Evolutionary conservation across 2,113 vertebrate species (phyloP).

Genomic region (Trematomus loennbergii): DNA sequence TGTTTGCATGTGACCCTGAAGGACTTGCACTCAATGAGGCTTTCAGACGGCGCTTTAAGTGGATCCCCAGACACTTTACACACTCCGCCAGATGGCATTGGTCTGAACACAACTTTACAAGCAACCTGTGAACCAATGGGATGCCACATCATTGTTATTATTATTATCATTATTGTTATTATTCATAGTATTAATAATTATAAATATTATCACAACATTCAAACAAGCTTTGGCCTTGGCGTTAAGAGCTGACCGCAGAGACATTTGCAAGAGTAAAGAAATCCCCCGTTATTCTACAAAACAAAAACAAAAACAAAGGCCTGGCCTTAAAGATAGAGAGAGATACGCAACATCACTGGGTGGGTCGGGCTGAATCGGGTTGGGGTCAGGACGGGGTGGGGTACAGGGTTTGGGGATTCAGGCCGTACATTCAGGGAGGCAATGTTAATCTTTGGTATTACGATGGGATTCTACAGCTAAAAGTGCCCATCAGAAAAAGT

Average conservation of each 20-base stretch:
- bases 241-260: conserved; percentile 76
- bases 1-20: conserved; percentile 70
- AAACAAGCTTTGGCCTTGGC: conserved; percentile 81
- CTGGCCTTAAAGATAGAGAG: conserved; percentile 73
- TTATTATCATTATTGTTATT: conserved; percentile 56
- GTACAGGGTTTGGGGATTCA: conserved; percentile 63
- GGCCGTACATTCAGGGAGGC: conserved; percentile 86
- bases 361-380: conserved; percentile 40
- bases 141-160: conserved; percentile 64
- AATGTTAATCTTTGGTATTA: conserved; percentile 88
- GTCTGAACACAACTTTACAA: conserved; percentile 73
- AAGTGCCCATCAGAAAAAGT: conserved; percentile 85
- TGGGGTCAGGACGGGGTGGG: conserved; percentile 13
- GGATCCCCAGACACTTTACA: conserved; percentile 61
- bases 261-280: conserved; percentile 80
- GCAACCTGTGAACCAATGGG: conserved; percentile 74
- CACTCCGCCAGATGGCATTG: conserved; percentile 67
- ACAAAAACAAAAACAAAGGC: conserved; percentile 55
- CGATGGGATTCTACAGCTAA: conserved; percentile 85
- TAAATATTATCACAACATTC: conserved; percentile 82
- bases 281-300: conserved; percentile 72
- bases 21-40: conserved; percentile 49
- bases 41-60: conserved; percentile 58
- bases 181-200: conserved; percentile 69
- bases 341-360: conserved; percentile 76